These are phyloP conservation scores for Coleophora flavipennella DNA, from an alignment of 2,888 invertebrate species.

Conservation along the genomic window DNA sequence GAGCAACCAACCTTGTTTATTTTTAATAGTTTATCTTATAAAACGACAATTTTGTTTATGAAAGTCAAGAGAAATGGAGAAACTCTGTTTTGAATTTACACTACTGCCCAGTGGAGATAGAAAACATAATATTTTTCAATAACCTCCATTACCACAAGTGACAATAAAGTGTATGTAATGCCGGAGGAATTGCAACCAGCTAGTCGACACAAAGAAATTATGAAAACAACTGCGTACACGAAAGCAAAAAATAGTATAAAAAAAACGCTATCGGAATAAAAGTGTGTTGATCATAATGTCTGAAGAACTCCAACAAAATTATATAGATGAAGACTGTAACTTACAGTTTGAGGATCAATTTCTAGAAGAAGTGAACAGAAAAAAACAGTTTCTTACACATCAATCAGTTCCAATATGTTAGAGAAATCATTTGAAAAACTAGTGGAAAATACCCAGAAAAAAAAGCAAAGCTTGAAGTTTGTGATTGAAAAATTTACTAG, in stretches of 20 bases:
- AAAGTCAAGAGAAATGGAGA: no score
- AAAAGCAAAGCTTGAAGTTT: neutral
- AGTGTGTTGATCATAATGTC: neutral
- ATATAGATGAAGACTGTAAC: neutral
- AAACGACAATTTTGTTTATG: no score
- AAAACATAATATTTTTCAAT: neutral
- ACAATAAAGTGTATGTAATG: conserved; percentile 4
- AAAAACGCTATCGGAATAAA: neutral
- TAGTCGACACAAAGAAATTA: neutral
- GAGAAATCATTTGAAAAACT: neutral
- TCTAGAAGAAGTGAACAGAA: neutral
- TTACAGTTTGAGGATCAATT: neutral
- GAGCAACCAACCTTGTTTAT: no score
- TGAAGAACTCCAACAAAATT: conserved; percentile 1
- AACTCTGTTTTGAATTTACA: neutral
- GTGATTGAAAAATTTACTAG: conserved; percentile 7
- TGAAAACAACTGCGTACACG: neutral
- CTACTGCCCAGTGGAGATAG: neutral
- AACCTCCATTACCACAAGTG: conserved; percentile 3
- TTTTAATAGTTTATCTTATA: no score
- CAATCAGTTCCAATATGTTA: neutral
- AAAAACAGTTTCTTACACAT: neutral
- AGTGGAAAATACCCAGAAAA: neutral
- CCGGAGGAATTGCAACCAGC: neutral
- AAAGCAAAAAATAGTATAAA: neutral